Base-by-base conservation (phyloP, 2,888 invertebrate genomes). In the Ctenicera cuprea region DNA sequence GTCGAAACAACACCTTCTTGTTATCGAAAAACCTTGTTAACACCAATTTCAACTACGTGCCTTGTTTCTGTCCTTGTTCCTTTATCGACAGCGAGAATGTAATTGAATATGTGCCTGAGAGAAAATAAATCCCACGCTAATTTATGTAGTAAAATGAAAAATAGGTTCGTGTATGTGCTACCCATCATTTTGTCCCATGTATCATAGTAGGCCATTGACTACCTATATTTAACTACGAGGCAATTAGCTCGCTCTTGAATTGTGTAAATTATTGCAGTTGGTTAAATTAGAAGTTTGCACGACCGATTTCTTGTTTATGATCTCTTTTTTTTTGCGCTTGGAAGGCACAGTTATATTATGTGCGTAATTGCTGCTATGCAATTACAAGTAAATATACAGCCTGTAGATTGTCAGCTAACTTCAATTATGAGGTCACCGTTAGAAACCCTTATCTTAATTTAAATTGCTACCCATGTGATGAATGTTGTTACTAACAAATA, bases 181-280 rank as follows among this genome's bases (percentile, higher is more conserved):
- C 78, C 76, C 75, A 77, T 79, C 72, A 77, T 79, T 79, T 77
- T 61, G 73, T 76, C 76, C 70, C 74, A 79, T 77, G 78, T 68
- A 77, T 79, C 77, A 77, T 76, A 63, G 62, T 63, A 61, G 74
- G 71, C 30, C 66, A 72, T 67, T 68, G 76, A 77, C 78, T 77
- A 72, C 74, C 77, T 75, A 73, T 77, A 76, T 75, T 76, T 77
- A 77, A 71, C 71, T 68, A 63, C 54, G 54, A 71, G 52, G 73
- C 75, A 77, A 77, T 77, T 77, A 75, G 59, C 16, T 71, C 30
- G 45, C 18, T 65, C 45, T 71, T 59, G 57, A 66, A 71, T 67
- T 67, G 69, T 57, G 71, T 71, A 74, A 74, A 74, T 70, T 70
- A 71, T 74, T 70, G 68, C 70, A 70, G 63, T 65, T 64, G 66